Evolutionary conservation across 2,797 vertebrate species (phyloP).

Genomic region (Threskiornis aethiopicus): DNA sequence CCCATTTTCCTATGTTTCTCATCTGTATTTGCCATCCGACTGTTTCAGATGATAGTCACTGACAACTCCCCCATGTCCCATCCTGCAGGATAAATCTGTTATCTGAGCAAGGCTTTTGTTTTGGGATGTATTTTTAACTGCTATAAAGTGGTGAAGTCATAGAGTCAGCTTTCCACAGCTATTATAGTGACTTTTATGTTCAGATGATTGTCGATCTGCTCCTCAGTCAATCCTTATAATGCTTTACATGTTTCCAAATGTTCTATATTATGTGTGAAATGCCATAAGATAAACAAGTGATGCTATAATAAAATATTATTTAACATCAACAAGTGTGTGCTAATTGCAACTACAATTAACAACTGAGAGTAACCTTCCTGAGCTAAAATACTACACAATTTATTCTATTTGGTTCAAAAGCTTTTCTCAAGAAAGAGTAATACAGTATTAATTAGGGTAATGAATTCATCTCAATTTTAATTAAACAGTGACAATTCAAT

Average conservation of each 20-base stretch:
- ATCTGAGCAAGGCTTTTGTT: background rate
- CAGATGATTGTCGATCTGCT: background rate
- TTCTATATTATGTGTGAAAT: background rate
- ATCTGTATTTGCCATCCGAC: background rate
- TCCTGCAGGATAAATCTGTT: background rate
- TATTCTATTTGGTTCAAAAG: conserved; percentile 14
- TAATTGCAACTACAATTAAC: background rate
- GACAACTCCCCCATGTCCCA: background rate
- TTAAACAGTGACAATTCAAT: conserved; percentile 22
- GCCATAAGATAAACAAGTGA: background rate
- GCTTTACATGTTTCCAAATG: background rate
- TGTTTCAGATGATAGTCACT: background rate
- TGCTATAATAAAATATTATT: background rate
- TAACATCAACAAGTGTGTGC: background rate
- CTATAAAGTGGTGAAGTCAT: background rate
- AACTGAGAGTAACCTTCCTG: background rate
- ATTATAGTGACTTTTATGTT: background rate
- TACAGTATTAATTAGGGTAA: conserved; percentile 13
- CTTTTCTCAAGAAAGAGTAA: conserved; percentile 32
- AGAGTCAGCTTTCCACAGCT: background rate
- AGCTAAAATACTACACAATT: conserved; percentile 23
- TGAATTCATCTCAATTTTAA: conserved; percentile 28
- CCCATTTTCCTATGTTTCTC: background rate
- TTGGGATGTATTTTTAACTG: background rate
- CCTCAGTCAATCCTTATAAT: background rate